Base-by-base conservation (phyloP, 2,113 vertebrate genomes). In the Gracilinanus agilis region DNA sequence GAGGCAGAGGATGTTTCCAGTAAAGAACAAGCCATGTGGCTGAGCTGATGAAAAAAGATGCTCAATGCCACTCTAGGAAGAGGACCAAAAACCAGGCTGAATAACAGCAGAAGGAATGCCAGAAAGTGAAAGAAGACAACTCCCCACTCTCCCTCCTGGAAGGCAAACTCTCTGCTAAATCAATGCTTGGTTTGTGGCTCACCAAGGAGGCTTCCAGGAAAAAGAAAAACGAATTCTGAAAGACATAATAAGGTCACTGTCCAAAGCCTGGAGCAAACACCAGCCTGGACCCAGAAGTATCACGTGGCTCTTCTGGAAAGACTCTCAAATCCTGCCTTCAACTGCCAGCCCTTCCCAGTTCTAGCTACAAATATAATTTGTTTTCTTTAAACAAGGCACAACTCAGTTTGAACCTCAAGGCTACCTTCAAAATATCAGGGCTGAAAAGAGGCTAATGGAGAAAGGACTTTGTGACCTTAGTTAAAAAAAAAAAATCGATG, bases 241-340 rank as follows among this genome's bases (percentile, higher is more conserved):
- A 90, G 89, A 90, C 44, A 90, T 44, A 90, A 90, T 90, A 90
- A 53, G 44, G 44, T 90, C 89, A 90, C 89, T 49, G 24, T 90
- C 49, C 24, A 53, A 90, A 90, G 44, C 44, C 49, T 90, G 89
- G 89, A 90, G 89, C 89, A 90, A 29, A 89, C 24, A 29, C 23
- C 44, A 53, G 89, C 44, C 44, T 53, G 89, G 49, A 19, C 44
- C 2, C 4, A 8, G 34, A 83, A 16, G 34, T 83, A 34, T 83
- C 67, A 83, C n/a, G 67, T 40, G n/a, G 67, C n/a, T 40, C 19
- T 83, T 19, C 67, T 40, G 67, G 16, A 40, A 83, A 83, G n/a
- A 83, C n/a, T 58, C 24, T 40, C 5, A 83, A 83, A 83, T 83
- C n/a, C 67, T 83, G 67, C 34, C 67, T 83, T 83, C 67, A 1